phyloP scores from a whole-genome alignment of 2,113 vertebrate species.

The Orientallactaga bullata region DNA sequence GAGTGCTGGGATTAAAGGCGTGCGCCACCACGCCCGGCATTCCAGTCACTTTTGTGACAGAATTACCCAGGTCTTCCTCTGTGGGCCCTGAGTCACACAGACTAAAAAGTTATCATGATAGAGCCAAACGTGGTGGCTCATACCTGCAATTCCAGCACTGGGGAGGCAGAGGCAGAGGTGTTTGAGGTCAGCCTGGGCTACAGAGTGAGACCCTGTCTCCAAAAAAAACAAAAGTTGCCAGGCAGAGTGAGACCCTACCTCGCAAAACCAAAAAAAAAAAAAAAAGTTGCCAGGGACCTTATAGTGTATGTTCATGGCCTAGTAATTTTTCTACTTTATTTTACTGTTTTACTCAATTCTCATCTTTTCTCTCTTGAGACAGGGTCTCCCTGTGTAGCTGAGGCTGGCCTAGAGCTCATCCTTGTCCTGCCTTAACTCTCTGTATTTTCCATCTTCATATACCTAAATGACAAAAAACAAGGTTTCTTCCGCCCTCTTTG shows the following conservation, averaged over 20 bases:
- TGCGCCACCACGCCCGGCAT: not conserved
- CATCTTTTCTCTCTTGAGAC: no score
- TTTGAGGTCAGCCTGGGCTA: not conserved
- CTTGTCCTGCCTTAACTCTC: no score
- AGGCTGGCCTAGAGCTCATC: no score
- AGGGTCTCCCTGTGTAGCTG: no score
- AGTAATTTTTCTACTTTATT: no score
- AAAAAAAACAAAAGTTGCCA: not conserved
- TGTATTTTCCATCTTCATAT: not conserved
- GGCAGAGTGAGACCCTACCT: no score
- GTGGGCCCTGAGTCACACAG: not conserved
- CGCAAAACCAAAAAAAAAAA: not conserved
- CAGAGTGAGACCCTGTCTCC: no score
- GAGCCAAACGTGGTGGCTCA: not conserved
- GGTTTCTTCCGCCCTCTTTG: not conserved
- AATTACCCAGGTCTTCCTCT: not conserved
- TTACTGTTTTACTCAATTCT: no score
- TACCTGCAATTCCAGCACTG: not conserved
- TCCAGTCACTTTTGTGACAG: not conserved
- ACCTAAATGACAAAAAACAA: not conserved
- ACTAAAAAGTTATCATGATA: not conserved
- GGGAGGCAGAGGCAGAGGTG: not conserved
- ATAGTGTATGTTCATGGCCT: no score
- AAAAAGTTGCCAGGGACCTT: not conserved
- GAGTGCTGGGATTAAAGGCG: no score